Conservation (phyloP, 2,888 invertebrate genomes). For the Laspeyria flexula region DNA sequence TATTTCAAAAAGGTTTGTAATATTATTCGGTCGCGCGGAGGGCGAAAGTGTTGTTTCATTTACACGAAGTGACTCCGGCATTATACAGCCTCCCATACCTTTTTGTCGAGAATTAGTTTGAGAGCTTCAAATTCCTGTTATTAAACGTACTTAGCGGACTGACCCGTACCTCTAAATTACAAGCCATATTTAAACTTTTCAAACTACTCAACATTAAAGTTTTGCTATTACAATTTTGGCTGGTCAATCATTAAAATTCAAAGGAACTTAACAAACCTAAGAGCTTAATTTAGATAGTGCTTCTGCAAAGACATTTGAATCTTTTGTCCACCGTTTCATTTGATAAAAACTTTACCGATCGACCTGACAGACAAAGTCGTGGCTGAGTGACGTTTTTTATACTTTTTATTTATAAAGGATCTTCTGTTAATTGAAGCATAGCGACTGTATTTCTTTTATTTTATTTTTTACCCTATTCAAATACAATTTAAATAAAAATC, state of each 20-base stretch:
- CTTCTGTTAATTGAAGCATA: too few species aligned
- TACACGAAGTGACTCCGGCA: neutral
- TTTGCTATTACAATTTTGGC: neutral
- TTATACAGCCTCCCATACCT: slow-evolving; percentile 12
- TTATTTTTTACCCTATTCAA: too few species aligned
- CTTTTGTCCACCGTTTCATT: too few species aligned
- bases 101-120: slow-evolving; percentile 1
- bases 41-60: neutral
- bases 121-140: neutral
- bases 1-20: neutral
- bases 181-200: neutral
- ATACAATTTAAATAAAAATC: too few species aligned
- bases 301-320: neutral
- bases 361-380: too few species aligned
- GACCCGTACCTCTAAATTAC: neutral
- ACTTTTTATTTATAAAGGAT: too few species aligned
- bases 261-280: neutral
- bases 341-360: too few species aligned
- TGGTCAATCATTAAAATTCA: neutral
- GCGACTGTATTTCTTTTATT: too few species aligned
- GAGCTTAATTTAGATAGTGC: neutral
- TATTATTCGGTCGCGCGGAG: neutral
- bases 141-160: neutral
- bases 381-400: too few species aligned
- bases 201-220: neutral